Evolutionary conservation across 2,888 invertebrate genomes (phyloP).

Genomic region (Eristalis tenax): DNA sequence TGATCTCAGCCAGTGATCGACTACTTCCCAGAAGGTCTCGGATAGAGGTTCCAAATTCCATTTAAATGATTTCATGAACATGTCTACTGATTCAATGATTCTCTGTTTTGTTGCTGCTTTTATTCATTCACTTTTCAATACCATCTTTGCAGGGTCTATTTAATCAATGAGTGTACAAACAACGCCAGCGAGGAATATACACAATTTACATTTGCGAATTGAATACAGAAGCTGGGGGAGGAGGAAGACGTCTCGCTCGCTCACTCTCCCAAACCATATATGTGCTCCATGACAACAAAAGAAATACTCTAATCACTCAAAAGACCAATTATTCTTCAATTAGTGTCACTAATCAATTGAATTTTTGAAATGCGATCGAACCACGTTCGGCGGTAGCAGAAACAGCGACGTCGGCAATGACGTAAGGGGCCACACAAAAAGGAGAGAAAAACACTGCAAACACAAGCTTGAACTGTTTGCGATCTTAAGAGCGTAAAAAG

Average conservation of each 20-base stretch:
- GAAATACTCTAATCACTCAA: slow-evolving; percentile 51
- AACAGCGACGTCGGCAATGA: slow-evolving; percentile 12
- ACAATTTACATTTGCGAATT: slow-evolving; percentile 44
- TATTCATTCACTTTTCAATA: background rate
- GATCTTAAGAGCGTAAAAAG: slow-evolving; percentile 13
- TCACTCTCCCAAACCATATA: background rate
- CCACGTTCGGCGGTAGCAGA: background rate
- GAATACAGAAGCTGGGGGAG: slow-evolving; percentile 19
- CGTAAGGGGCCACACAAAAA: slow-evolving; percentile 7
- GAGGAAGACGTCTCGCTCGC: background rate
- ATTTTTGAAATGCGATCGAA: slow-evolving; percentile 42
- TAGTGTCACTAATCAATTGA: slow-evolving; percentile 66
- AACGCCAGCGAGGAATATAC: slow-evolving; percentile 10
- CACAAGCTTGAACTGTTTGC: background rate
- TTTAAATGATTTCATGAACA: slow-evolving; percentile 44
- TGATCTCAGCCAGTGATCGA: background rate
- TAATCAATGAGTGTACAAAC: slow-evolving; percentile 18
- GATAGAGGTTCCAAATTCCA: slow-evolving; percentile 22
- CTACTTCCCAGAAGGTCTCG: slow-evolving; percentile 23
- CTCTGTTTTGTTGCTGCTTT: background rate
- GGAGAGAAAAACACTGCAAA: background rate
- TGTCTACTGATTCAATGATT: slow-evolving; percentile 13
- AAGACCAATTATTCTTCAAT: slow-evolving; percentile 67
- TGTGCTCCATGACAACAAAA: slow-evolving; percentile 13
- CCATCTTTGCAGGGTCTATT: slow-evolving; percentile 15